Evolutionary conservation across 2,888 invertebrate genomes (phyloP).

Genomic region (Acrobasis suavella): DNA sequence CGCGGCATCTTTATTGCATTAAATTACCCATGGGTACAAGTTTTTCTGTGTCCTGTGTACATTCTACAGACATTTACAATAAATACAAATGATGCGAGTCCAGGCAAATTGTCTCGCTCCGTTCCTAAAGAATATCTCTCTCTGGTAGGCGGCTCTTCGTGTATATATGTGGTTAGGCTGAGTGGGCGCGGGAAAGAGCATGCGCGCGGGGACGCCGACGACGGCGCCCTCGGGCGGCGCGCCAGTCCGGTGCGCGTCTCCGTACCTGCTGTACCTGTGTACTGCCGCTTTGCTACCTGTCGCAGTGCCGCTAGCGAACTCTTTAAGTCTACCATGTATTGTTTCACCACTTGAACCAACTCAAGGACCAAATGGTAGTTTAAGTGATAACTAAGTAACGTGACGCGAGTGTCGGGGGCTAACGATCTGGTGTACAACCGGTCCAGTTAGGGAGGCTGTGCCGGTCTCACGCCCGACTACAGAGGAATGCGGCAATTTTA

Average conservation of each 20-base stretch:
- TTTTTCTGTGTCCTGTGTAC: too few species aligned
- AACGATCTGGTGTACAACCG: constrained; percentile 59
- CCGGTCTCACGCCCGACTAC: constrained; percentile 71
- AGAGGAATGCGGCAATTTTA: constrained; percentile 82
- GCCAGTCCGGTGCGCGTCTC: constrained; percentile 69
- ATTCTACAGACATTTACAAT: not conserved
- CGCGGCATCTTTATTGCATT: too few species aligned
- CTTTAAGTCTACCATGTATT: constrained; percentile 65
- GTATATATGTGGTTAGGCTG: constrained; percentile 53
- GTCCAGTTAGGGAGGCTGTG: constrained; percentile 77
- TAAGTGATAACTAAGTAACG: constrained; percentile 58
- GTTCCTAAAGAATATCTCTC: not conserved
- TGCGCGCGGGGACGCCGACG: constrained; percentile 63
- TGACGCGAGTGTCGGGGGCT: constrained; percentile 42
- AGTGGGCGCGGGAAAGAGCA: constrained; percentile 36
- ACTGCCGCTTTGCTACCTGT: constrained; percentile 39
- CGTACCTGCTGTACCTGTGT: constrained; percentile 52
- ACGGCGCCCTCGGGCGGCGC: constrained; percentile 46
- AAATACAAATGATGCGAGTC: not conserved
- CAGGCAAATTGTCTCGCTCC: not conserved
- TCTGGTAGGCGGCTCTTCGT: constrained; percentile 40
- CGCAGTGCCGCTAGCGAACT: constrained; percentile 55
- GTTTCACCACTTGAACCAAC: constrained; percentile 44
- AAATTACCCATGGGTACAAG: too few species aligned
- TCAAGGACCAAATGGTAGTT: constrained; percentile 64